Evolutionary conservation across 1,140 invertebrate species (phyloP), one percentile per base, ranked within the genome.

Genomic region (Neodiprion fabricii): DNA sequence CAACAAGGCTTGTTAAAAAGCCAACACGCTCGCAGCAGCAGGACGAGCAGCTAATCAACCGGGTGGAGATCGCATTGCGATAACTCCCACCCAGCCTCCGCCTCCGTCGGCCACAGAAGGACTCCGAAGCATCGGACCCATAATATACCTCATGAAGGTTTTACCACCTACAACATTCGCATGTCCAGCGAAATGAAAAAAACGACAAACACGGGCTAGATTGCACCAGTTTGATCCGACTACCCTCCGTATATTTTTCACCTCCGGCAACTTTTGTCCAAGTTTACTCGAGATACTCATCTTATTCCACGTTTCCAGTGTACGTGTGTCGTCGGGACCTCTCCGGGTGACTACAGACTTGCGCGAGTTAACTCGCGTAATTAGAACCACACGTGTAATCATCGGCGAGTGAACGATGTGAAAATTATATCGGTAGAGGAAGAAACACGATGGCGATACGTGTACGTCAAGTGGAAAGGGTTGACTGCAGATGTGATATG

Each of bases 1-100:
- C 67, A 69, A 69, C 67, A 69, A 14, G 67, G 21, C 67, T 69
- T 69, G 67, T 69, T 69, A 69, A 69, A 69, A 69, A 69, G 67
- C 67, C 67, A 69, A 69, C 67, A 69, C 67, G 67, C 67, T 69
- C 67, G 21, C 67, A 69, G 67, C 17, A 47, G 67, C 67, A 47
- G 67, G 67, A 69, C 40, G 67, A 47, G 67, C 67, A 69, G 67
- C 67, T 69, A 69, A 69, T 69, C 67, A 69, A 69, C 67, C 40
- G 67, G 67, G 67, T 69, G 14, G 67, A 69, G 67, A 69, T 69
- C 67, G 67, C 67, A 69, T 47, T 47, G 67, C 40, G 67, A 69
- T 69, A 69, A 69, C 67, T 47, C 17, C 67, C 67, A 61, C 53
- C 53, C 53, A 40, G 1, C 28, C 53, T 12, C 53, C 53, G 53